Evolutionary conservation across 2,797 vertebrate species (phyloP).

Genomic region (Hydrolagus colliei): DNA sequence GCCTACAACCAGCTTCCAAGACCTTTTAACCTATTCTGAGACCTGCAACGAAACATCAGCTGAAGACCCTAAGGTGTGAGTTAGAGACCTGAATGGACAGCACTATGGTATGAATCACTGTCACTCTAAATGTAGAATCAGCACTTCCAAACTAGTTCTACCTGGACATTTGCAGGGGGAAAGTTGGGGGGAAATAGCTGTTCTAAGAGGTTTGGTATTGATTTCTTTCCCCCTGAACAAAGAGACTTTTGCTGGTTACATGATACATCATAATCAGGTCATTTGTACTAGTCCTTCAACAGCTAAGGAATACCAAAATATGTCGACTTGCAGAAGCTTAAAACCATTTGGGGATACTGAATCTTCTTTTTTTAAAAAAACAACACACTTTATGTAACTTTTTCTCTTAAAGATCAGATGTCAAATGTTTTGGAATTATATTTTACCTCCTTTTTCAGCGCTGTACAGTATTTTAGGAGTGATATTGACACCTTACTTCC

Average conservation of each 20-base stretch:
- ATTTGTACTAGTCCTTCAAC: conserved; percentile 67
- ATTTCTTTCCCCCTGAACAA: conserved; percentile 66
- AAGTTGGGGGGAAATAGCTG: conserved; percentile 39
- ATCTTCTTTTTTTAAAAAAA: conserved; percentile 41
- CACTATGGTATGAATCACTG: conserved; percentile 61
- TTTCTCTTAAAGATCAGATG: conserved; percentile 20
- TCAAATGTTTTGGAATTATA: conserved; percentile 5
- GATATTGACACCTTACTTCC: background rate
- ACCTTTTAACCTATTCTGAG: conserved; percentile 43
- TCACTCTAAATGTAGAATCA: conserved; percentile 62
- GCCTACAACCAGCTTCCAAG: conserved; percentile 41
- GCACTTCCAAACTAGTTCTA: conserved; percentile 54
- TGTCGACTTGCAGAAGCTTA: conserved; percentile 47
- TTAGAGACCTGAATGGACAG: conserved; percentile 42
- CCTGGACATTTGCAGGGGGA: conserved; percentile 42
- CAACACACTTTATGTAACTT: background rate
- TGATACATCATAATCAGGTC: conserved; percentile 76
- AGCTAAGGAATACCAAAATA: conserved; percentile 53
- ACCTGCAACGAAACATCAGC: conserved; percentile 49
- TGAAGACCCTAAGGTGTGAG: conserved; percentile 51
- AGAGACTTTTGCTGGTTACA: conserved; percentile 68
- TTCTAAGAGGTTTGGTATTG: conserved; percentile 56
- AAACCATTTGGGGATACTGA: conserved; percentile 36
- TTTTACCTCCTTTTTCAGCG: background rate
- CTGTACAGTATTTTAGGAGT: background rate